Base-by-base conservation (phyloP, 2,888 invertebrate species). In the Pollenia angustigena region DNA sequence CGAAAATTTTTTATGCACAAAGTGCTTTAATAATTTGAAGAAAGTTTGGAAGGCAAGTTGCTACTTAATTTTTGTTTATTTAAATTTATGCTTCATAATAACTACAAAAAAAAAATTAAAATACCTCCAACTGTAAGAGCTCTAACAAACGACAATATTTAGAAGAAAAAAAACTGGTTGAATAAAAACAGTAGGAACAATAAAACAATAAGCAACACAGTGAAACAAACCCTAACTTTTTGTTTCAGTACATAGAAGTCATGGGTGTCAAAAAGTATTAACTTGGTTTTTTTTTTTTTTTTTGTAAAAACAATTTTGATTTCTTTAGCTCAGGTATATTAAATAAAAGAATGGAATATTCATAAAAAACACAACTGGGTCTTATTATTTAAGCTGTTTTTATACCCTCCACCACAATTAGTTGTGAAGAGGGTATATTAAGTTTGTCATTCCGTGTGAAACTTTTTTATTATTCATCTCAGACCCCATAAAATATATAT, bases 41-140 rank as follows among this genome's bases (percentile, higher is more conserved):
- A 40, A 16, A 44, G 64, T 44, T 66, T 18, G 23, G 44, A 16
- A 44, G 64, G 50, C 58, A 23, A n/a, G 44, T 48, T 44, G 16
- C 46, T 66, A 14, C 14, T 44, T 66, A 16, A 23, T 72, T 62
- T 68, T 74, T 68, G 60, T 85, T 85, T 84, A 85, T 80, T 80
- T 80, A 85, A 85, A 85, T 85, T 80, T 68, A 85, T 85, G 79
- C 40, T 68, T 68, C 48, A 68, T 42, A 66, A 71, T 54, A 80
- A 64, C 46, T 32, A 54, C 46, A 71, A 58, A 18, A 79, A 18
- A 79, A 50, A 56, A 42, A 60, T 50, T 16, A 4, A 16, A 69
- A 69, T 12, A 54, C 18, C 54, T 69, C 6, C 23, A 32, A 60
- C 32, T 9, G 16, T 4, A 9, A 50, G 48, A 11, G 23, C 23